Base-by-base conservation (phyloP, 2,888 invertebrate species). In the Colostygia pectinataria region DNA sequence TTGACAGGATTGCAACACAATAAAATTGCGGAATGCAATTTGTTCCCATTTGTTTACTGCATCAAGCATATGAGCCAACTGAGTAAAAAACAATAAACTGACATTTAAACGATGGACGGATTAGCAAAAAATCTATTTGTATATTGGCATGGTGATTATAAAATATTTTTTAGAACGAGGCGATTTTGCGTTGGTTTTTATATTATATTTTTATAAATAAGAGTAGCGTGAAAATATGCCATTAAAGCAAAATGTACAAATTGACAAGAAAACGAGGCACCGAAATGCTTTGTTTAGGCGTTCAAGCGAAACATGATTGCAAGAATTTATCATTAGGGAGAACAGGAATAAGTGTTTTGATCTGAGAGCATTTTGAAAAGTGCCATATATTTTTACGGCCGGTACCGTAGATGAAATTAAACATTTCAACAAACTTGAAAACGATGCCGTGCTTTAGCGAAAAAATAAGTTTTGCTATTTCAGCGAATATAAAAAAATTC, bases 231-330 rank as follows among this genome's bases (percentile, higher is more conserved):
- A 37, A 39, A 51, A 44, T 46, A 43, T 49, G 28, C 49, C 47
- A 51, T 55, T 52, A 55, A 38, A 55, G 48, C 46, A 28, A 47
- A 58, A 55, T 55, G 38, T 55, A 47, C 49, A 33, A 39, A 50
- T 54, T 52, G 52, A 52, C 53, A 52, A 50, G 52, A 38, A 52
- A 55, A 55, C 40, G 47, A 55, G 55, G 58, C 53, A 49, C 40
- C 37, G 36, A 55, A 58, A 59, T 49, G 52, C 52, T 59, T 55
- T 53, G 46, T 55, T 52, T 46, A 44, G 41, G 46, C 40, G 48
- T 47, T 58, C 38, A 38, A 50, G 54, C 50, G 54, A 50, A 55
- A 58, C 49, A 54, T 51, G 42, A 53, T 56, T 49, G 52, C 42
- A 50, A 44, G 47, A 53, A 59, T 50, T 49, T 52, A 52, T 52